Base-by-base conservation (phyloP, 53 echinoderm and acorn worm genomes). In the Echinometra lucunter region DNA sequence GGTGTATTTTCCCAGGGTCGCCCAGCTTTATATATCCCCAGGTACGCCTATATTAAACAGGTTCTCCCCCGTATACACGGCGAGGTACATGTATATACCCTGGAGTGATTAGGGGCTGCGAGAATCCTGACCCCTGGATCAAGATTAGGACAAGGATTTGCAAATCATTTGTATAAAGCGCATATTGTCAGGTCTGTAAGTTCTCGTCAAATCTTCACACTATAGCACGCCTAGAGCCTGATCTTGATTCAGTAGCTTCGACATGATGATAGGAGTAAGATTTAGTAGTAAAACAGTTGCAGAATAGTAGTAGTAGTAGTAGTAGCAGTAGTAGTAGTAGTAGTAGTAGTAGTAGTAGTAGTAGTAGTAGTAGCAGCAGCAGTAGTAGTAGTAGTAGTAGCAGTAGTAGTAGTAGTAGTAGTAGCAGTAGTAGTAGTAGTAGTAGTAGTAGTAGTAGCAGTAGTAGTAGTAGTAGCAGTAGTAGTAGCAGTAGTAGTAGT, bases 401-500 rank as follows among this genome's bases (percentile, higher is more conserved):
- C 25, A 63, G 21, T 63, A 63, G 25, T 63, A 63, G 63, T 25
- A 63, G 63, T 63, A 25, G 63, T 63, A 63, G 63, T 63, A 63
- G 63, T 25, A 63, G 25, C 25, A 63, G 80, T 80, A 38, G 42
- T 80, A 80, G 18, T 37, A 37, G 37, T 80, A 80, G 37, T 8
- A 80, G 17, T 80, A 80, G 37, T 0, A 80, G 18, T 37, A 80
- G 37, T 80, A 80, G 4, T 78, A 40, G 37, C 17, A 78, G 37
- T 7, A 35, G 37, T 28, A 78, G 37, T 28, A 78, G 40, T 6
- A 78, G 78, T 78, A 78, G 78, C 35, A 78, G 80, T 80, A 80
- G 80, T 80, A 80, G 80, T 80, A 80, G 80, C 37, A 80, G 80
- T 37, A 80, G 42, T 37, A 80, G 80, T 37, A 80, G 80, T 37